A percentile compares a stretch with the other conserved stretches of the same genome.
These are phyloP conservation scores for Perizoma flavofasciatum DNA, from an alignment of 2,888 invertebrate species.

Conservation along the genomic window DNA sequence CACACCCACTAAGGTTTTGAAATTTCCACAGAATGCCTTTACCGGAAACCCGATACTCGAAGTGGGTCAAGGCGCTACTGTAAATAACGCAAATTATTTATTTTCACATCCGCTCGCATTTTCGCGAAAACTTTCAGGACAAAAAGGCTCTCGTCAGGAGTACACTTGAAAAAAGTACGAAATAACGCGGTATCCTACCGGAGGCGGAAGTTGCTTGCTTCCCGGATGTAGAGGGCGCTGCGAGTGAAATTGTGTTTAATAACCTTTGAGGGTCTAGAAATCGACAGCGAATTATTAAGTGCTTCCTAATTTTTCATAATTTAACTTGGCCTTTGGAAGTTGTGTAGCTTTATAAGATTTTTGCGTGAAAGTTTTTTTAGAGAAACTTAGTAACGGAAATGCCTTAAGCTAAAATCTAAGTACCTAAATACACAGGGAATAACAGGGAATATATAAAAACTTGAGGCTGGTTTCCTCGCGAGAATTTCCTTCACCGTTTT, in stretches of 20 bases:
- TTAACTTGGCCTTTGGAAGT: background rate
- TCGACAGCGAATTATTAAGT: slow-evolving; percentile 54
- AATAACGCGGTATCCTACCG: slow-evolving; percentile 74
- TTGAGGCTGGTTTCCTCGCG: too few species aligned
- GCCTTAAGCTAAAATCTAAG: too few species aligned
- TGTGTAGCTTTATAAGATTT: too few species aligned
- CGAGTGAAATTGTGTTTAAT: slow-evolving; percentile 77
- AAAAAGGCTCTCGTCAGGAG: slow-evolving; percentile 65
- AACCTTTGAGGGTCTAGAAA: slow-evolving; percentile 52
- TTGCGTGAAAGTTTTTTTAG: too few species aligned
- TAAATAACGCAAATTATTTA: slow-evolving; percentile 43
- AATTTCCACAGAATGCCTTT: background rate
- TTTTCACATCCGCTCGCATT: slow-evolving; percentile 47
- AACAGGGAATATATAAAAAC: too few species aligned
- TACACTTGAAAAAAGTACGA: slow-evolving; percentile 71
- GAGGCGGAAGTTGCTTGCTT: slow-evolving; percentile 78
- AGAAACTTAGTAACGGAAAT: too few species aligned
- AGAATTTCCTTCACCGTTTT: too few species aligned
- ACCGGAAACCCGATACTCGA: slow-evolving; percentile 11
- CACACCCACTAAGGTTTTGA: too few species aligned
- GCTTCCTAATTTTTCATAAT: slow-evolving; percentile 42
- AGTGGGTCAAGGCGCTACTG: slow-evolving; percentile 34
- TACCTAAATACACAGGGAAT: too few species aligned
- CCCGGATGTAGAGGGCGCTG: slow-evolving; percentile 78
- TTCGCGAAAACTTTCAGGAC: slow-evolving; percentile 58